Evolutionary conservation across 2,797 vertebrate genomes (phyloP), one percentile per base, ranked within the genome.

Genomic region (Anas capensis): DNA sequence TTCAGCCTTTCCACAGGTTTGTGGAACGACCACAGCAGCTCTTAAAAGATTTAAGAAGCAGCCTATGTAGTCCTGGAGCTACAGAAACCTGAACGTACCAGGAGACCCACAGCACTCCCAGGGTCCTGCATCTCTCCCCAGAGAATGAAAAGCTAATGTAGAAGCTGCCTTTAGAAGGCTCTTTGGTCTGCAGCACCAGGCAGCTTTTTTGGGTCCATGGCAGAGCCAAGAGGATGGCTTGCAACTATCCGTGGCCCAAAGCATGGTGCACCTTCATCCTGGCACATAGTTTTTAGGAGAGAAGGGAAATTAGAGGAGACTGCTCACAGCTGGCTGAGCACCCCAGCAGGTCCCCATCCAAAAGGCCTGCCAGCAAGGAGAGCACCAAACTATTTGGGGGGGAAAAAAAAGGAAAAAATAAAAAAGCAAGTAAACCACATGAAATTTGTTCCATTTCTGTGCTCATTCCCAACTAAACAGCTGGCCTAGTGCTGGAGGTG

Each of bases 321-420:
- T 2, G 34, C 14, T 31, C 14, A 7, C 9, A 21, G 27, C 36
- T 5, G 8, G 3, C 10, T 20, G 34, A 65, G 51, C 18, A 56
- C 29, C 17, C 15, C 42, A 38, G 19, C 48, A 76, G 46, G 27
- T 29, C 48, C 72, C 20, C 23, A 3, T 31, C 46, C 46, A 71
- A 51, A 62, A 14, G 1, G 5, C 12, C 14, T 1, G 14, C 27
- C 1, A 5, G 51, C 2, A 0, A 75, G 26, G 21, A 80, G 2
- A 1, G 10, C 8, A 2, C 10, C n/a, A n/a, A 76, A 36, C 8
- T n/a, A 36, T 1, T 4, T 0, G 0, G 13, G 15, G 42, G 17
- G 2, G 8, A 4, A 42, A 42, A 42, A 42, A 42, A 16, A 14
- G 14, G 14, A 40, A 42, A 8, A 4, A 17, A 29, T 14, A 40